Evolutionary conservation across 2,888 invertebrate genomes (phyloP).

Genomic region (Lasius fuliginosus): DNA sequence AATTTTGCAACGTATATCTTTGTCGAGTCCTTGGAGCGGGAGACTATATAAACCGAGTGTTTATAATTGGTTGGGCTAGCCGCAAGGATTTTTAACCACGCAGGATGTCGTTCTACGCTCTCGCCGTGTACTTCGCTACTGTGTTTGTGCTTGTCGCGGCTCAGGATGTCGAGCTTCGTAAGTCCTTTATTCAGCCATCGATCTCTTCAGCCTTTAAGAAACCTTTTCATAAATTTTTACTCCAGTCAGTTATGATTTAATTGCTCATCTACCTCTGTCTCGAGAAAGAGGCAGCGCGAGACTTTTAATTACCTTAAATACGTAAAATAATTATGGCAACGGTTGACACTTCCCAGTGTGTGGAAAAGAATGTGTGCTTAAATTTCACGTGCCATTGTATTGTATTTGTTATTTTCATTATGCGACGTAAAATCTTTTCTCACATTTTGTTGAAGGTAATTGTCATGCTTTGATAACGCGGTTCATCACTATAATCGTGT

Average conservation of each 20-base stretch:
- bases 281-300: not conserved
- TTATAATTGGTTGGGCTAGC: slow-evolving; percentile 81
- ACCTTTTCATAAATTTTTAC: not conserved
- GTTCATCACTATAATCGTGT: no score
- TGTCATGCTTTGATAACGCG: not conserved
- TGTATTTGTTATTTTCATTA: not conserved
- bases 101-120: slow-evolving; percentile 76
- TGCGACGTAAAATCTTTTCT: not conserved
- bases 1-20: slow-evolving; percentile 84
- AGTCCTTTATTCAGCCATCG: slow-evolving; percentile 52
- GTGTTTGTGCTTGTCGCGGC: slow-evolving; percentile 63
- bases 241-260: not conserved
- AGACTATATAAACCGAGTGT: slow-evolving; percentile 85
- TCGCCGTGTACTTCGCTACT: slow-evolving; percentile 58
- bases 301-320: not conserved
- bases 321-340: not conserved
- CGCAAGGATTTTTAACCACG: slow-evolving; percentile 80
- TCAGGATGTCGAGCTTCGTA: slow-evolving; percentile 68
- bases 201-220: not conserved
- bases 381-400: not conserved
- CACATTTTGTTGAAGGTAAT: not conserved
- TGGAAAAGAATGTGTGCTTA: not conserved
- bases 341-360: not conserved
- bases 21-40: slow-evolving; percentile 84
- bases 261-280: not conserved